Base-by-base conservation (phyloP, 2,888 invertebrate genomes). In the Plagodis dolabraria region DNA sequence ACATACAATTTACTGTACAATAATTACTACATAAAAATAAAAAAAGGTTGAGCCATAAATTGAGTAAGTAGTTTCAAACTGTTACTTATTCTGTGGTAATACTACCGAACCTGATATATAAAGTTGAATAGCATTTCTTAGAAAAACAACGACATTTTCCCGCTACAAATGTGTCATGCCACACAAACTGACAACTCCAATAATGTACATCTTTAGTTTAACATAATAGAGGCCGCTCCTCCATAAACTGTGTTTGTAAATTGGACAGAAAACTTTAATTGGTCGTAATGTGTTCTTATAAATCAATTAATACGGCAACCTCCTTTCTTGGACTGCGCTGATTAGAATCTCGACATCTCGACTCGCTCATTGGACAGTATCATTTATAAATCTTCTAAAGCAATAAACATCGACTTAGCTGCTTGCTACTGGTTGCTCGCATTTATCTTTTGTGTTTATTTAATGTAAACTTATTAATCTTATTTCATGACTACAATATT, bases 251-350 rank as follows among this genome's bases (percentile, higher is more conserved):
- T 72, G 64, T 68, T 65, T 76, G 77, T 83, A 76, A 61, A 80
- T 82, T 81, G 78, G 77, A 75, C 69, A 75, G 75, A 80, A 81
- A 79, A 77, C 73, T 83, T 87, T 87, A 89, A 89, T 89, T 87
- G 84, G 79, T 69, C 69, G 69, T 84, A 83, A 86, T 87, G 83
- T 72, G 74, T 73, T 79, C 78, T 76, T 82, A 86, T 85, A 85
- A 87, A 86, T 87, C 86, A 88, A 86, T 87, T 84, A 83, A 79
- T 77, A 77, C 71, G 70, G 56, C 74, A 78, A 76, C 75, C 77
- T 79, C 83, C 75, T 76, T 83, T 81, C 72, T 77, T 72, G 76
- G 79, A 77, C 75, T 79, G 68, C 79, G 72, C 75, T 79, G 80
- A 83, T 83, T 82, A 82, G 66, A 65, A 74, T 78, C 74, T 80